These are phyloP conservation scores for Salarias fasciatus DNA, from an alignment of 2,797 vertebrate species.

Conservation along the genomic window DNA sequence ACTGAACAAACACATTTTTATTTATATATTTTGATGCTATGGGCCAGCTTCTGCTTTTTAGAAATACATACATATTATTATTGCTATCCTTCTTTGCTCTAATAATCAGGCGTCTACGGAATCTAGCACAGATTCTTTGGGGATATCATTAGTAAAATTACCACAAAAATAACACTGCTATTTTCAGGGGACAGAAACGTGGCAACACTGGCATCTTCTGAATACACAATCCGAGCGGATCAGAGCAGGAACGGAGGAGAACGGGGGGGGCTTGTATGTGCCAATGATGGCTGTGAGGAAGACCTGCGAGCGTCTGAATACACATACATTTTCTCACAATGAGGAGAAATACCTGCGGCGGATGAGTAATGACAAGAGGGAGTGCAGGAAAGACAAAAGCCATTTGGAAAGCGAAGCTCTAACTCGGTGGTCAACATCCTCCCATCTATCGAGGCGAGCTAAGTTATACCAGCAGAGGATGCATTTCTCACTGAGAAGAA, in stretches of 20 bases:
- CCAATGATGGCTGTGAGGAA: constrained; percentile 65
- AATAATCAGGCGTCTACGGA: constrained; percentile 38
- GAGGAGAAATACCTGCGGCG: constrained; percentile 14
- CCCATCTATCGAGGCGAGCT: constrained; percentile 47
- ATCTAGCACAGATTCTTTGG: constrained; percentile 50
- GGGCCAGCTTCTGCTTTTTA: constrained; percentile 38
- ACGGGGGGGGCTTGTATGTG: constrained; percentile 26
- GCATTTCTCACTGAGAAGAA: constrained; percentile 61
- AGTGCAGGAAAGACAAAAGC: constrained; percentile 29
- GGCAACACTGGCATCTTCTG: constrained; percentile 52
- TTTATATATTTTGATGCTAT: constrained; percentile 12
- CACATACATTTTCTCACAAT: background rate
- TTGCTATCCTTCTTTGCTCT: constrained; percentile 29
- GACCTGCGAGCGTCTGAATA: constrained; percentile 32
- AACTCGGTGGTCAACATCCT: constrained; percentile 45
- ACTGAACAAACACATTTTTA: background rate
- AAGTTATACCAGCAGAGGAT: constrained; percentile 34
- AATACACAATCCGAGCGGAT: constrained; percentile 57
- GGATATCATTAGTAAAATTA: constrained; percentile 78
- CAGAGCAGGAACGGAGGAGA: constrained; percentile 32
- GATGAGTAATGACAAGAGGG: constrained; percentile 17
- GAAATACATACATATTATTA: constrained; percentile 50
- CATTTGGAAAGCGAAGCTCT: constrained; percentile 35
- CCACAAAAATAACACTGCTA: constrained; percentile 56
- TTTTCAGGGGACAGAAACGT: constrained; percentile 62